phyloP scores from a whole-genome alignment of 2,888 invertebrate genomes.

The Rhogogaster chlorosoma region DNA sequence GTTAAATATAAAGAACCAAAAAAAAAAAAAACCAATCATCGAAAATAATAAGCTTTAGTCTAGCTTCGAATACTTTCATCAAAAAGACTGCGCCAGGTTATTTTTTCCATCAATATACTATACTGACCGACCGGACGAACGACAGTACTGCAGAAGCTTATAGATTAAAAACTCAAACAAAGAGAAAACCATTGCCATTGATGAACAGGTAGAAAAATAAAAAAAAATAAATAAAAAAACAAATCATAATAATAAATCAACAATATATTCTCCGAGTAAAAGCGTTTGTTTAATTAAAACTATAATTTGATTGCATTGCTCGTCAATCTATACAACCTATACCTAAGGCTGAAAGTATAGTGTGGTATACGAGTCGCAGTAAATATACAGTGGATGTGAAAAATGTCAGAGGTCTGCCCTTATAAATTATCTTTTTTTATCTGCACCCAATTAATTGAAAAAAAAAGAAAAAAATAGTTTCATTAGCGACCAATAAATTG shows the following conservation, averaged over 20 bases:
- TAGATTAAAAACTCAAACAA: slow-evolving; percentile 29
- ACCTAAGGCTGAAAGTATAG: neutral
- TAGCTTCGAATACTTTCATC: neutral
- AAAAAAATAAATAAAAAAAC: neutral
- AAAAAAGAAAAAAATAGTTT: neutral
- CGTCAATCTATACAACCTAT: neutral
- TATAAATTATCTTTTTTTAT: neutral
- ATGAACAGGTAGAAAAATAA: slow-evolving; percentile 25
- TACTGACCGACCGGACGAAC: neutral
- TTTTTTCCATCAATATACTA: neutral
- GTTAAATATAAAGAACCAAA: too few species aligned
- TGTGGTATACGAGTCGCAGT: neutral
- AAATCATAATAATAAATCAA: slow-evolving; percentile 9
- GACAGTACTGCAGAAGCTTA: neutral
- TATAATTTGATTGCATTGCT: slow-evolving; percentile 12
- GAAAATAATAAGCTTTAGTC: neutral
- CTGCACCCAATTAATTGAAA: neutral
- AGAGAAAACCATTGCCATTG: slow-evolving; percentile 1
- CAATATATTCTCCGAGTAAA: neutral
- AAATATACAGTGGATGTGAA: neutral
- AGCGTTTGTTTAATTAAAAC: slow-evolving; percentile 5
- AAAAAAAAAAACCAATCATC: neutral
- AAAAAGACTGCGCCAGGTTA: neutral
- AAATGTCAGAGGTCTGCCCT: neutral
- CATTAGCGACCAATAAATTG: slow-evolving; percentile 10